Percentiles rank a stretch among this genome's conserved stretches.
These are phyloP conservation scores for Mythimna loreyi DNA, from an alignment of 2,888 invertebrate genomes.

Conservation along the genomic window DNA sequence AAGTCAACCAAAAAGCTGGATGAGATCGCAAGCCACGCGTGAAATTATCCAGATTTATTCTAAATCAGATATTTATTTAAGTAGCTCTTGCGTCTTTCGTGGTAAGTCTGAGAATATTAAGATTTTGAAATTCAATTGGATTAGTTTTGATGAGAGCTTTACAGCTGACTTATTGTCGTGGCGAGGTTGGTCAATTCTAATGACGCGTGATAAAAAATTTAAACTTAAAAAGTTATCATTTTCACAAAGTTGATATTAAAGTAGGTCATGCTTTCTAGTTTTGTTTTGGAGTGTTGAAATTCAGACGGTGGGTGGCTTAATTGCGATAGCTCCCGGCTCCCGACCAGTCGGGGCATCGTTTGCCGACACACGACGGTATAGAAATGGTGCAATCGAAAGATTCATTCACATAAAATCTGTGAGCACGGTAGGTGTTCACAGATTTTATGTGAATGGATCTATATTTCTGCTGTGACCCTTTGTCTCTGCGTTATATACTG, in stretches of 20 bases:
- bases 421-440: no score
- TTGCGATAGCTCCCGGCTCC: constrained; percentile 21
- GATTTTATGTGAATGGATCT: no score
- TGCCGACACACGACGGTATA: constrained; percentile 11
- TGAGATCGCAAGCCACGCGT: constrained; percentile 42
- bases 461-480: constrained; percentile 1
- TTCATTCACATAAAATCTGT: constrained; percentile 20
- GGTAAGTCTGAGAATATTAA: neutral
- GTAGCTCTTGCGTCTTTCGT: constrained; percentile 26
- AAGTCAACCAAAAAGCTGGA: constrained; percentile 30
- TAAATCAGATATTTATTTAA: constrained; percentile 40
- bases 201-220: constrained; percentile 3
- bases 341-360: neutral
- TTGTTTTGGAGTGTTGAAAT: constrained; percentile 21
- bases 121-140: constrained; percentile 2
- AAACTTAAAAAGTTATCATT: neutral
- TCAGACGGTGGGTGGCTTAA: constrained; percentile 21
- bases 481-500: neutral
- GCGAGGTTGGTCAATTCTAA: neutral
- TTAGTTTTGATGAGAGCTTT: neutral
- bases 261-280: neutral
- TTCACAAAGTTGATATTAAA: neutral
- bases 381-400: constrained; percentile 24
- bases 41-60: constrained; percentile 51
- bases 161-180: neutral